Conservation (phyloP, 2,888 invertebrate genomes). For the Sinodicranocentrus sp. region DNA sequence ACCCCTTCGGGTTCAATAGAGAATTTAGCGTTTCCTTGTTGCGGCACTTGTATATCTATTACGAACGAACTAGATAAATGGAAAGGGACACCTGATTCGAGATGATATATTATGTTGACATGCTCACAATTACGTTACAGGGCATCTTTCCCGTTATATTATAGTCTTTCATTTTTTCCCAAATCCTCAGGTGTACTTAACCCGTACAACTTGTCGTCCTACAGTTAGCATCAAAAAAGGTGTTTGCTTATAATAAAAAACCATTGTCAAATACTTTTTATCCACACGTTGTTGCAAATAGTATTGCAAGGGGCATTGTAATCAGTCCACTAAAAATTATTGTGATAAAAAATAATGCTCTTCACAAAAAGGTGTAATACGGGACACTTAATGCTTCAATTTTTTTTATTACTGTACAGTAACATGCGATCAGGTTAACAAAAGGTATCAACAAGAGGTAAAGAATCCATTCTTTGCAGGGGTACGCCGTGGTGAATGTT, state of each 20-base stretch:
- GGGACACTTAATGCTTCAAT: conserved; percentile 56
- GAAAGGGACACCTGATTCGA: conserved; percentile 58
- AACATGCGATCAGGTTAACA: conserved; percentile 29
- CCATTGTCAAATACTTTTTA: background rate
- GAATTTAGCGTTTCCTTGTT: conserved; percentile 27
- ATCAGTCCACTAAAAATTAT: conserved; percentile 21
- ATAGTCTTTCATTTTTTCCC: conserved; percentile 20
- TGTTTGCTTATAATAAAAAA: background rate
- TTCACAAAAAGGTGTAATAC: conserved; percentile 40
- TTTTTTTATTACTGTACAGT: conserved; percentile 64
- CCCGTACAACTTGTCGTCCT: conserved; percentile 41
- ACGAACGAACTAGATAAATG: background rate
- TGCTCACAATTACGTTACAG: conserved; percentile 50
- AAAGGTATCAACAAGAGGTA: background rate
- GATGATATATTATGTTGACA: conserved; percentile 64
- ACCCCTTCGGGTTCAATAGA: conserved; percentile 41
- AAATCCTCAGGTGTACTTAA: conserved; percentile 46
- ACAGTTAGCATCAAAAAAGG: conserved; percentile 4
- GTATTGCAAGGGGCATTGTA: conserved; percentile 4
- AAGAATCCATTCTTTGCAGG: background rate
- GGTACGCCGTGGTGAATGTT: background rate
- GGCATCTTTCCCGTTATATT: conserved; percentile 59
- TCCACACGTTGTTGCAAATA: conserved; percentile 11
- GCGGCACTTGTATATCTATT: background rate
- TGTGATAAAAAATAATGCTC: background rate